Evolutionary conservation across 2,113 vertebrate species (phyloP).

Genomic region (Petrocephalus zakoni): DNA sequence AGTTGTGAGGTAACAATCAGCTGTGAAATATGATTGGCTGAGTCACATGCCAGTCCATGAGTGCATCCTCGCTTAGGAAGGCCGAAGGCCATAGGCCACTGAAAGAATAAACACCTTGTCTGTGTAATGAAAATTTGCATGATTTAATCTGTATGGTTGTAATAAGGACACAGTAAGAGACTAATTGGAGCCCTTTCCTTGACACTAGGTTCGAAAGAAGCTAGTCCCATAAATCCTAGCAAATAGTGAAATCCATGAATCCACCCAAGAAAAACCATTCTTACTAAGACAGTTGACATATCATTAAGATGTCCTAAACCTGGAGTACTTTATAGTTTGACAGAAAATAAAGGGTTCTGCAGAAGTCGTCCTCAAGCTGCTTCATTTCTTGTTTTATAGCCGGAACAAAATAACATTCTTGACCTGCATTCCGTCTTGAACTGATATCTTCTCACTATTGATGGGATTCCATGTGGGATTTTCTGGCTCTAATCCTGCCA

Average conservation of each 20-base stretch:
- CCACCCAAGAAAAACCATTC: not conserved
- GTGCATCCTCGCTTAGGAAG: not conserved
- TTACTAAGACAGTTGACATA: not conserved
- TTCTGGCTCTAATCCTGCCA: too few species aligned
- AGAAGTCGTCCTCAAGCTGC: not conserved
- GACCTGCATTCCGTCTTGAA: not conserved
- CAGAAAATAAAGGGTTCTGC: not conserved
- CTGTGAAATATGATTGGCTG: not conserved
- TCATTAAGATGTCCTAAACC: not conserved
- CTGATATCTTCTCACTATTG: not conserved
- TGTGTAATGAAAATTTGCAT: not conserved
- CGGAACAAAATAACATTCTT: not conserved
- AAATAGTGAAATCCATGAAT: not conserved
- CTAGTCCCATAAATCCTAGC: not conserved
- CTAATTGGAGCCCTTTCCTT: not conserved
- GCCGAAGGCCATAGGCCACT: not conserved
- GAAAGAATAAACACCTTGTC: not conserved
- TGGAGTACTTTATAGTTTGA: not conserved
- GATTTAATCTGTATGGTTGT: not conserved
- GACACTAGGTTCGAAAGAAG: not conserved
- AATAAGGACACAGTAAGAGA: not conserved
- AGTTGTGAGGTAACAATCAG: not conserved
- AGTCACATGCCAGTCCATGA: not conserved
- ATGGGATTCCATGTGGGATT: too few species aligned
- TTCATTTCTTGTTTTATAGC: not conserved